Evolutionary conservation across 1,140 invertebrate genomes (phyloP).

Genomic region (Apolygus lucorum): DNA sequence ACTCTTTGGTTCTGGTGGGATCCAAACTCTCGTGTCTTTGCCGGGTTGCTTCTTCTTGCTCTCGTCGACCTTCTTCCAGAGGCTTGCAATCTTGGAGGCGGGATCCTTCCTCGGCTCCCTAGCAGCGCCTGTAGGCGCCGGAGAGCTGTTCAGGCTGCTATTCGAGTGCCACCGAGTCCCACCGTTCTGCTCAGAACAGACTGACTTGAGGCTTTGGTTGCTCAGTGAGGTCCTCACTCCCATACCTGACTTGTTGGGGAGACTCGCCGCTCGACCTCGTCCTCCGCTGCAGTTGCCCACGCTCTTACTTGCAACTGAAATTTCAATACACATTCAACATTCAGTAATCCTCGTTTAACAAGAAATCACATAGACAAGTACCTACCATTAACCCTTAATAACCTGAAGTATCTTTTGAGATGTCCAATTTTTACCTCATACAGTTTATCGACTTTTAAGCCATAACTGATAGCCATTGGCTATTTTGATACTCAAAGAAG

Average conservation of each 20-base stretch:
- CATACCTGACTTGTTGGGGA: slow-evolving; percentile 29
- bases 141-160: slow-evolving; percentile 46
- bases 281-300: slow-evolving; percentile 13
- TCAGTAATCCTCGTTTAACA: too few species aligned
- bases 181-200: slow-evolving; percentile 42
- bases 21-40: slow-evolving; percentile 56
- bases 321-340: too few species aligned
- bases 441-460: too few species aligned
- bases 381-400: too few species aligned
- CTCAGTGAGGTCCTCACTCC: slow-evolving; percentile 31
- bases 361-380: too few species aligned
- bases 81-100: slow-evolving; percentile 75
- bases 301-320: slow-evolving; percentile 21
- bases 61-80: slow-evolving; percentile 80
- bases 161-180: slow-evolving; percentile 41
- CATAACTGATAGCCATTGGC: too few species aligned
- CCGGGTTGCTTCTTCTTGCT: slow-evolving; percentile 52
- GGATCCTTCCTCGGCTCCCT: slow-evolving; percentile 51
- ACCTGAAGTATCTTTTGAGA: too few species aligned
- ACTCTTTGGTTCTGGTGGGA: slow-evolving; percentile 39
- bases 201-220: slow-evolving; percentile 48
- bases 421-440: too few species aligned
- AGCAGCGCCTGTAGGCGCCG: slow-evolving; percentile 36
- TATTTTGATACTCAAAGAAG: too few species aligned
- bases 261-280: slow-evolving; percentile 29